Base-by-base conservation (phyloP, 2,888 invertebrate genomes). In the Muschampia plurimacula region DNA sequence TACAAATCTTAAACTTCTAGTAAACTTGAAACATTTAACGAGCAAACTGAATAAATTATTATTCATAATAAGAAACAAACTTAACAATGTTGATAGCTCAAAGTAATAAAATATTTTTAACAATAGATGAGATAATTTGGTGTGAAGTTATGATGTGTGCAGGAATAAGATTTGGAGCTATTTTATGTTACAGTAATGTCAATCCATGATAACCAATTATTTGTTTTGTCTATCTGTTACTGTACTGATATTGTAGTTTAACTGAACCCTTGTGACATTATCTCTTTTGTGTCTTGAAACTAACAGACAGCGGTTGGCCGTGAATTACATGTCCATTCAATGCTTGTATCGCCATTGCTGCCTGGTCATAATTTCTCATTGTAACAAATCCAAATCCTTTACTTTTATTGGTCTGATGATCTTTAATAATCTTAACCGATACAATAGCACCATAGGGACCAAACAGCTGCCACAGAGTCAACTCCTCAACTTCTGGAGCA, bases 41-140 rank as follows among this genome's bases (percentile, higher is more conserved):
- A 93, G 93, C 94, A 91, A 94, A 94, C 92, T 90, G 93, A 94
- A 94, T 94, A 94, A 94, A 93, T 93, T 92, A 93, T 93, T 93
- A 93, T 92, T 90, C 92, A 89, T 91, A 93, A 89, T 87, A 89
- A 87, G 86, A 89, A 93, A 93, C 94, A 94, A 94, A 94, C 93
- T 93, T 94, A 94, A 94, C 94, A 93, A 94, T 93, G 91, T 91
- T 83, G 89, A 93, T 91, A 94, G 94, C 93, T 93, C 93, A 94
- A 93, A 93, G 89, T 89, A 94, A 93, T 92, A 91, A 87, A 93
- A 92, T 90, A 90, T 90, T 90, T 92, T 91, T 82, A 93, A 93
- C 92, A 92, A 92, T 86, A 90, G 88, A 91, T 85, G 86, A 57
- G 57, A 89, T 85, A 85, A 86, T 88, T 90, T 89, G 88, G 87